Base-by-base conservation (phyloP, 2,888 invertebrate species). In the Diarsia mendica region DNA sequence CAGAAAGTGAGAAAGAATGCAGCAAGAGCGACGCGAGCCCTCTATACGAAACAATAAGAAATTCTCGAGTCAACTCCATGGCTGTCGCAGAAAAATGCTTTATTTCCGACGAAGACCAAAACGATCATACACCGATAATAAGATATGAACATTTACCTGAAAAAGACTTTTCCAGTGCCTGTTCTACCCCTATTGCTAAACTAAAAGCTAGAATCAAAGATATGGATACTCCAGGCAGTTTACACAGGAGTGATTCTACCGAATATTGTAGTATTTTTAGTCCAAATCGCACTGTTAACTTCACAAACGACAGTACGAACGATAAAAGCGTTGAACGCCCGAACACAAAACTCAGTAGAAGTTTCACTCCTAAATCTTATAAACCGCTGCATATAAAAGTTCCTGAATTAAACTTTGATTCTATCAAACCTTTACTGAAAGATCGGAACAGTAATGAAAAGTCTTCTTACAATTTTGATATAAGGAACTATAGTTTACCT, bases 211-310 rank as follows among this genome's bases (percentile, higher is more conserved):
- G 93, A 44, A 91, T 95, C 11, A 95, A 92, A 87, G 94, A 95
- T 23, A 87, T 94, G 13, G 93, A 90, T 0, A 94, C 96, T 0
- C 95, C 96, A 28, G 94, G 94, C 69, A 85, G 90, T 0, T 87
- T 96, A 48, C 95, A 96, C 44, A 93, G 93, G 82, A 96, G 96
- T 77, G 96, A 96, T 85, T 96, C 96, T 0, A 96, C 96, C 0
- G 96, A 96, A 87, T 96, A 96, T 82, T 96, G 96, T 80, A 96
- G 96, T 74, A 94, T 96, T 68, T 84, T 95, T 2, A 96, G 96
- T 79, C 96, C 96, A 0, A 95, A 96, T 68, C 91, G 93, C 11
- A 91, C 92, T 28, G 85, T 86, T 8, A 90, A 92, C 80, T 90
- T 93, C 49, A 89, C 77, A 11, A 92, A 89, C 9, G 91, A 91